A percentile compares a stretch with the other conserved stretches of the same genome.
phyloP scores from a whole-genome alignment of 23 tunicate species.

The Trididemnum nubilum region DNA sequence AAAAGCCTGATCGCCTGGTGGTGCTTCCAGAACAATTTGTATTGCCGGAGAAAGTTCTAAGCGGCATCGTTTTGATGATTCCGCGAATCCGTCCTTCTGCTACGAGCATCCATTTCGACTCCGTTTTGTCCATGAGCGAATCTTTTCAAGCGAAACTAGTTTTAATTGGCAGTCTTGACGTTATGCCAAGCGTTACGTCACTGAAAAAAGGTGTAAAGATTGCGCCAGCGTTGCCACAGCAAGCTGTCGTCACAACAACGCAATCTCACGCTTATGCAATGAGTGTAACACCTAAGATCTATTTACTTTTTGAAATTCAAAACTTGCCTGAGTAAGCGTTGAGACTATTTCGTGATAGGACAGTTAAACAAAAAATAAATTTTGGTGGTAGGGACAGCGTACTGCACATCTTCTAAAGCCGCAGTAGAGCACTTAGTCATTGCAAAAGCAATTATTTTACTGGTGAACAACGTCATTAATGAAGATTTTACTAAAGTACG shows the following conservation, averaged over 20 bases:
- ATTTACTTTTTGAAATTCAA: no score
- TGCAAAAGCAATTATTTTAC: no score
- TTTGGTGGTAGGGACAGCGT: no score
- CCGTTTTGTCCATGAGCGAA: neutral
- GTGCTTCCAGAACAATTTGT: conserved; percentile 6
- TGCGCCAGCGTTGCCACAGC: neutral
- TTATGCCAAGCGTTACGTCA: neutral
- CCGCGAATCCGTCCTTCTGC: neutral
- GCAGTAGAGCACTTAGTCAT: no score
- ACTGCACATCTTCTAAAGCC: no score
- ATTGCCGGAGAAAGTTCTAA: conserved; percentile 29
- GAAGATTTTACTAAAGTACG: no score
- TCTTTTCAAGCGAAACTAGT: conserved; percentile 8
- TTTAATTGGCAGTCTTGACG: conserved; percentile 1
- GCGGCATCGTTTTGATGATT: conserved; percentile 11
- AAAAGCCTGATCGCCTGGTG: neutral
- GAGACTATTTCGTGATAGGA: no score
- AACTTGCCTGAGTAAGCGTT: no score
- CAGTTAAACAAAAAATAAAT: no score
- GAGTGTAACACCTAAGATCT: no score
- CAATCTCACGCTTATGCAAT: conserved; percentile 44
- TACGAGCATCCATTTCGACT: neutral
- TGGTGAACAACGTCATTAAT: no score
- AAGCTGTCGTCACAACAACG: neutral
- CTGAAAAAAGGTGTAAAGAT: neutral